phyloP scores from a whole-genome alignment of 2,888 invertebrate species.

The Linnaemya tessellans region DNA sequence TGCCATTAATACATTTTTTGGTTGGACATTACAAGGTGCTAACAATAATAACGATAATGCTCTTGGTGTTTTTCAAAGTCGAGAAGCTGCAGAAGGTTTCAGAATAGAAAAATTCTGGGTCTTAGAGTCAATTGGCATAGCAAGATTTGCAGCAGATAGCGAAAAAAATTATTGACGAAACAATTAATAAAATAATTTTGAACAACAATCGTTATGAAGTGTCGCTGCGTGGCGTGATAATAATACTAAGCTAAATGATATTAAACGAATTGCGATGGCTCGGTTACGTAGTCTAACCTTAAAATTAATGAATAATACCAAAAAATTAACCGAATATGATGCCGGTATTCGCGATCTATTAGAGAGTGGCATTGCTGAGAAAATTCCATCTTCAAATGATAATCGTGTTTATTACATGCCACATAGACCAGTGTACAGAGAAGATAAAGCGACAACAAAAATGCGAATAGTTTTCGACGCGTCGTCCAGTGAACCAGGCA shows the following conservation, averaged over 20 bases:
- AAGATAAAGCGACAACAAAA: constrained; percentile 47
- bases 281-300: constrained; percentile 44
- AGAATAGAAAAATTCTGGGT: constrained; percentile 54
- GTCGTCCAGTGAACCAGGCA: constrained; percentile 62
- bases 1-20: constrained; percentile 68
- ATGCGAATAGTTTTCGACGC: constrained; percentile 52
- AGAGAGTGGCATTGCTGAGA: constrained; percentile 22
- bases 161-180: constrained; percentile 26
- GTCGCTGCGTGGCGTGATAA: constrained; percentile 45
- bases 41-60: constrained; percentile 21
- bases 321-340: constrained; percentile 56
- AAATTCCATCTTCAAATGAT: constrained; percentile 34
- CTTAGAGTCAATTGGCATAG: constrained; percentile 48
- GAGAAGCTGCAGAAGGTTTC: constrained; percentile 45
- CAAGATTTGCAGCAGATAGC: no score
- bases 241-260: constrained; percentile 39
- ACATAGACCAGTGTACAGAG: constrained; percentile 61
- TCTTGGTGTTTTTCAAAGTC: constrained; percentile 31
- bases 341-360: constrained; percentile 52
- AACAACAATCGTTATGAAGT: constrained; percentile 50
- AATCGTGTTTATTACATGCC: constrained; percentile 58
- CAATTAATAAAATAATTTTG: constrained; percentile 39
- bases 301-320: constrained; percentile 42
- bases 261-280: constrained; percentile 42
- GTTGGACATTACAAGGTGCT: constrained; percentile 57